Conservation (phyloP, 1,140 invertebrate species). For the Harpegnathos saltator region DNA sequence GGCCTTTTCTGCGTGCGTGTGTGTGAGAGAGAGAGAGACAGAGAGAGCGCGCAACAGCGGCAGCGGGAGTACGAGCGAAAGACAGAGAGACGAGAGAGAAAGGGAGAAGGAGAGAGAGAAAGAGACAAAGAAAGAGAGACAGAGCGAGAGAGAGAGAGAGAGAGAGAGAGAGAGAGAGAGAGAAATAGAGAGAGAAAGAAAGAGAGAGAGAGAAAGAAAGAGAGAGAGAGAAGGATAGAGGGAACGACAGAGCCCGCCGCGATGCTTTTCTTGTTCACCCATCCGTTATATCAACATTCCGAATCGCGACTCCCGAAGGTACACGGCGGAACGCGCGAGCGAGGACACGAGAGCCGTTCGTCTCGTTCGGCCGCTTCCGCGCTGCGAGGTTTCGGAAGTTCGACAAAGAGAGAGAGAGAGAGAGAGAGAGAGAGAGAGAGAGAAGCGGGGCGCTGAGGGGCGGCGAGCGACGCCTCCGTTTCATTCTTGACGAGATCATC, state of each 20-base stretch:
- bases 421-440: too few species aligned
- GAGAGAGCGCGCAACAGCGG: slow-evolving; percentile 3
- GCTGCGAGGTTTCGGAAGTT: slow-evolving; percentile 53
- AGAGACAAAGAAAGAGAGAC: background rate
- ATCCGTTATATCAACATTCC: slow-evolving; percentile 71
- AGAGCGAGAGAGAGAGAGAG: slow-evolving; percentile 6
- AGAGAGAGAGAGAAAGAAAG: background rate
- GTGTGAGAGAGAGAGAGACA: slow-evolving; percentile 16
- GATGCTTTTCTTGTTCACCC: slow-evolving; percentile 71
- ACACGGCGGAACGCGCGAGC: slow-evolving; percentile 31
- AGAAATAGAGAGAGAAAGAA: background rate
- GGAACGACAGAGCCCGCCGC: slow-evolving; percentile 21
- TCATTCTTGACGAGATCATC: background rate
- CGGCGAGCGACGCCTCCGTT: slow-evolving; percentile 2
- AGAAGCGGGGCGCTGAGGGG: too few species aligned
- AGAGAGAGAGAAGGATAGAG: background rate
- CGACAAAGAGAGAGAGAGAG: too few species aligned
- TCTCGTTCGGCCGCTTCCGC: slow-evolving; percentile 25
- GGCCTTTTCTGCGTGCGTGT: too few species aligned
- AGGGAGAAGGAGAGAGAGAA: background rate
- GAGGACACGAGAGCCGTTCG: slow-evolving; percentile 22
- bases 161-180: background rate
- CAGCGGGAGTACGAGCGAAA: background rate
- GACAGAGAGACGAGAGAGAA: background rate
- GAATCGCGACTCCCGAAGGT: slow-evolving; percentile 58